Evolutionary conservation across 2,797 vertebrate species (phyloP).

Genomic region (Crenuchus spilurus): DNA sequence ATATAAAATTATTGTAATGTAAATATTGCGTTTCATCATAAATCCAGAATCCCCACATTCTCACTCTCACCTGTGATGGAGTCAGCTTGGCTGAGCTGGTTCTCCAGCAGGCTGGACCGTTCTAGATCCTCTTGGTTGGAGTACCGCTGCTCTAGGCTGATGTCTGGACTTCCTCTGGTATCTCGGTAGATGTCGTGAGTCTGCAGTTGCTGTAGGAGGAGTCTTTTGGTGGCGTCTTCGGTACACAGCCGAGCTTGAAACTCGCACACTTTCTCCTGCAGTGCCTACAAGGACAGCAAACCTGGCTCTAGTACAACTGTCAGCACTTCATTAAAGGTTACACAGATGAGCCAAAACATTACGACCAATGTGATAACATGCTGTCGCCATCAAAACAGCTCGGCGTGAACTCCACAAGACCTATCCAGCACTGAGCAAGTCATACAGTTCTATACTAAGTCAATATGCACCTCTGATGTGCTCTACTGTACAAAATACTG

Average conservation of each 20-base stretch:
- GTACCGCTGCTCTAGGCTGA: slow-evolving; percentile 2
- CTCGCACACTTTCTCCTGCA: slow-evolving; percentile 69
- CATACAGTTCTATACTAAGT: too few species aligned
- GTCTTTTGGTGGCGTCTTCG: slow-evolving; percentile 69
- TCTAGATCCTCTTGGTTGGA: slow-evolving; percentile 35
- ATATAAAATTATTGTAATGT: too few species aligned
- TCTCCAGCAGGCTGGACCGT: slow-evolving; percentile 52
- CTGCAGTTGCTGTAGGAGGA: slow-evolving; percentile 61
- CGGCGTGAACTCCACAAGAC: too few species aligned
- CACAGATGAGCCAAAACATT: too few species aligned
- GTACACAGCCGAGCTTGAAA: slow-evolving; percentile 74
- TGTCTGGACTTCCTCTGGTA: slow-evolving; percentile 13
- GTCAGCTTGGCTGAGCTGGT: slow-evolving; percentile 41
- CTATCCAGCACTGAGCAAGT: too few species aligned
- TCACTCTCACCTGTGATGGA: slow-evolving; percentile 57
- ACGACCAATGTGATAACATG: too few species aligned
- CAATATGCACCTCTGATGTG: too few species aligned
- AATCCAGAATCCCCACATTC: too few species aligned
- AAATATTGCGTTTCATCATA: too few species aligned
- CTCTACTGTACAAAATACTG: neutral
- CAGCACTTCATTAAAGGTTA: too few species aligned
- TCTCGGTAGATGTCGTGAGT: slow-evolving; percentile 1
- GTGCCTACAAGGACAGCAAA: slow-evolving; percentile 55
- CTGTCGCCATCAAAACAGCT: too few species aligned
- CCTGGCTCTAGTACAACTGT: too few species aligned